Percentiles rank a stretch among this genome's conserved stretches.
These are phyloP conservation scores for Zhengitettix transpicula DNA, from an alignment of 2,888 invertebrate species.

Conservation along the genomic window DNA sequence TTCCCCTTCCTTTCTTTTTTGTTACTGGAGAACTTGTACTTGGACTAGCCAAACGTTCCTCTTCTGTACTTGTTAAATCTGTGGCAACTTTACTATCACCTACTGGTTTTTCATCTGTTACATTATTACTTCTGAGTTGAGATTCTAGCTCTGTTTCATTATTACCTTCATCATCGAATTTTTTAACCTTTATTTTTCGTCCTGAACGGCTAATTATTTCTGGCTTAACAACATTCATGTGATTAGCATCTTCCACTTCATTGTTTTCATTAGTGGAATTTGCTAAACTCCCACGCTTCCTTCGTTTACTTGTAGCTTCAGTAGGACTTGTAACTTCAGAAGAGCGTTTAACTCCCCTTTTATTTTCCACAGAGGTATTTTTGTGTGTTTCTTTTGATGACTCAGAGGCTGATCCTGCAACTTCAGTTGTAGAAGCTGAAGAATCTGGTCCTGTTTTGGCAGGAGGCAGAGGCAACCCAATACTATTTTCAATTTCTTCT, in stretches of 20 bases:
- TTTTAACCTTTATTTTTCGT: constrained; percentile 52
- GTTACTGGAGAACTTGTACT: neutral
- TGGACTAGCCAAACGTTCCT: constrained; percentile 11
- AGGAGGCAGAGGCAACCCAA: neutral
- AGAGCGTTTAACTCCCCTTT: neutral
- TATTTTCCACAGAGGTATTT: neutral
- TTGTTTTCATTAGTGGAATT: too few relatives aligned
- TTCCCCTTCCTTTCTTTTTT: too few relatives aligned
- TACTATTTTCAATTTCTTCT: constrained; percentile 69
- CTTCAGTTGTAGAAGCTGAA: too few relatives aligned
- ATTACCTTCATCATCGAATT: constrained; percentile 19
- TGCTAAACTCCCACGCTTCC: too few relatives aligned
- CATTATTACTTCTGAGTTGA: too few relatives aligned
- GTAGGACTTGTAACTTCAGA: neutral
- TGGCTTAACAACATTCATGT: constrained; percentile 18
- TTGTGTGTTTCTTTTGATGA: too few relatives aligned
- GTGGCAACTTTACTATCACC: too few relatives aligned
- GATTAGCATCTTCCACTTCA: too few relatives aligned
- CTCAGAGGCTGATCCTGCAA: too few relatives aligned
- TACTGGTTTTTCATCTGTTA: too few relatives aligned
- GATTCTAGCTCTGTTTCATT: too few relatives aligned
- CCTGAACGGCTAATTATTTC: constrained; percentile 53
- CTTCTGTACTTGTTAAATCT: constrained; percentile 3
- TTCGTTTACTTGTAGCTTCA: neutral
- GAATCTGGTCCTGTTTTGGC: neutral